These are phyloP conservation scores for Ifrita kowaldi DNA, from an alignment of 2,113 vertebrate species.

Conservation along the genomic window DNA sequence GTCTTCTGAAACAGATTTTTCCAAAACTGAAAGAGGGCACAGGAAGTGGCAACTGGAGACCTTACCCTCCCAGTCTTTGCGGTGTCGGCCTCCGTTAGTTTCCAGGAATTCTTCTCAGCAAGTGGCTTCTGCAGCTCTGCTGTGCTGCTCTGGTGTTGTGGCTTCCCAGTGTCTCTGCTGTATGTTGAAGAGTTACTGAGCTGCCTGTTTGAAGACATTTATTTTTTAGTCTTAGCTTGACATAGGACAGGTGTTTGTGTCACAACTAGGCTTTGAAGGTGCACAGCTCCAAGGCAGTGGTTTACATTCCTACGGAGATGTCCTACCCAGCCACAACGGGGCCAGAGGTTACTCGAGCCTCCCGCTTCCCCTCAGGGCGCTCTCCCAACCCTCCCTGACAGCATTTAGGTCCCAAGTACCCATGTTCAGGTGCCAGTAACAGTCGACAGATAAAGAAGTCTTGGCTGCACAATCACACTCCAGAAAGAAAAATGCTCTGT, in stretches of 20 bases:
- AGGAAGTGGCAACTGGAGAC: not conserved
- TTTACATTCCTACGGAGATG: not conserved
- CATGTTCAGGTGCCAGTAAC: not conserved
- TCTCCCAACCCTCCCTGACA: not conserved
- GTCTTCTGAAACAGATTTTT: not conserved
- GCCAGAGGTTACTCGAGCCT: not conserved
- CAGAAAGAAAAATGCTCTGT: not conserved
- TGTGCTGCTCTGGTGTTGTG: conserved; percentile 49
- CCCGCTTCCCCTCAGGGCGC: not conserved
- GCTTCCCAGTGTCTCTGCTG: conserved; percentile 47
- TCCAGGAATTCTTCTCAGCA: conserved; percentile 74
- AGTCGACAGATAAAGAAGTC: not conserved
- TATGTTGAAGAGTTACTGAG: conserved; percentile 70
- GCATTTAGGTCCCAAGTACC: not conserved
- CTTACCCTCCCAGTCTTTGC: conserved; percentile 88
- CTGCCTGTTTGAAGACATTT: conserved; percentile 53
- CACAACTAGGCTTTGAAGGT: not conserved
- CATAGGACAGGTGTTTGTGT: not conserved
- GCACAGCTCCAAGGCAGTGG: not conserved
- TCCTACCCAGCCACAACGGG: not conserved
- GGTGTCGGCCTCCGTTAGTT: conserved; percentile 86
- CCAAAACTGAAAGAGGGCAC: not conserved
- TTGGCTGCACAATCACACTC: not conserved
- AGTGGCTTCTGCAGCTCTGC: conserved; percentile 52
- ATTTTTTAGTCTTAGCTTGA: not conserved